A percentile compares a stretch with the other conserved stretches of the same genome.
Conservation (phyloP, 1,140 invertebrate genomes). For the Anastatus disparis region DNA sequence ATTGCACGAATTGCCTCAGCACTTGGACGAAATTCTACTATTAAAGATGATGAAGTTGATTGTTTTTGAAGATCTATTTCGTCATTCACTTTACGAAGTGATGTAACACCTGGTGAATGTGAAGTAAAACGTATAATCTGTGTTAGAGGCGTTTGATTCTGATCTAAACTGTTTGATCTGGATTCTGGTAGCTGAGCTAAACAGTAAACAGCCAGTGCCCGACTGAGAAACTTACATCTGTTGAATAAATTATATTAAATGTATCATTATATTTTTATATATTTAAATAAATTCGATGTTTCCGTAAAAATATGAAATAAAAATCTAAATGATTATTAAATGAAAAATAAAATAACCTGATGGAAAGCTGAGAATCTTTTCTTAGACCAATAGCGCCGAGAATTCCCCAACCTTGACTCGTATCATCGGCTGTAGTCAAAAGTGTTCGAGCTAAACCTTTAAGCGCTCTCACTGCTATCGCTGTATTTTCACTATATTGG, state of each 20-base stretch:
- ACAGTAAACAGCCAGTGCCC: slow-evolving; percentile 61
- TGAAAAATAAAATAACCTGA: too few species aligned
- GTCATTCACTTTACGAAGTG: slow-evolving; percentile 45
- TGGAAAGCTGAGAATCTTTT: slow-evolving; percentile 70
- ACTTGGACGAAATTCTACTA: slow-evolving; percentile 60
- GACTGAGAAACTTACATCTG: slow-evolving; percentile 65
- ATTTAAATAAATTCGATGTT: neutral
- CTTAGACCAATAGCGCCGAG: slow-evolving; percentile 74
- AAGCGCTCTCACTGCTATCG: slow-evolving; percentile 65
- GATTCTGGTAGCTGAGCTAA: slow-evolving; percentile 66
- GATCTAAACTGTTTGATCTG: slow-evolving; percentile 49
- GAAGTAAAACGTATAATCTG: slow-evolving; percentile 54
- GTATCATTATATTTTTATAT: too few species aligned
- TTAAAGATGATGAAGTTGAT: too few species aligned
- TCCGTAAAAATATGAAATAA: neutral
- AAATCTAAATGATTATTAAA: too few species aligned
- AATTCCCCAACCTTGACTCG: slow-evolving; percentile 69
- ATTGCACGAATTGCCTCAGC: slow-evolving; percentile 64
- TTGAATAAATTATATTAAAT: slow-evolving; percentile 2
- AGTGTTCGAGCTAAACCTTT: slow-evolving; percentile 66
- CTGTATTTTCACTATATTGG: slow-evolving; percentile 63
- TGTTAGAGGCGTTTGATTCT: slow-evolving; percentile 48
- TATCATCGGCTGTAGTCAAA: slow-evolving; percentile 69
- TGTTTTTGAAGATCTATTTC: too few species aligned
- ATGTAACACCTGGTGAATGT: slow-evolving; percentile 56